Conservation (phyloP, 2,797 vertebrate genomes). For the Chaenodraco wilsoni region DNA sequence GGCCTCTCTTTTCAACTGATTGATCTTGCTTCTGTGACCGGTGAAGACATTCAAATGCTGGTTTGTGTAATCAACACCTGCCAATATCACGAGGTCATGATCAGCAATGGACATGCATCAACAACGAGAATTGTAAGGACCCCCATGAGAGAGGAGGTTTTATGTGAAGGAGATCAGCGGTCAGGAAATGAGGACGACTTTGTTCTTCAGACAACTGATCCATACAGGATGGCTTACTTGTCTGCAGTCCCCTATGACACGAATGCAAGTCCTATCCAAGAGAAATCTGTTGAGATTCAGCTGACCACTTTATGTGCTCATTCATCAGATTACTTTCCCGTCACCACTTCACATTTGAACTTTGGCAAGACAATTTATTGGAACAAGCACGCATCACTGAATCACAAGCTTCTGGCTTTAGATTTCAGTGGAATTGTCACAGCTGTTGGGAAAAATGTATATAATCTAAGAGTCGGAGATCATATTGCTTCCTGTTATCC, state of each 20-base stretch:
- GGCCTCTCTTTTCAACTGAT: constrained; percentile 81
- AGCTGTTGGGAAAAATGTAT: constrained; percentile 79
- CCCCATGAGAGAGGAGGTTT: constrained; percentile 37
- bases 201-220: constrained; percentile 83
- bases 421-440: constrained; percentile 87
- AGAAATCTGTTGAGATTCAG: constrained; percentile 81
- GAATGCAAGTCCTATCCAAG: constrained; percentile 29
- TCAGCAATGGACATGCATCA: constrained; percentile 80
- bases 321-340: constrained; percentile 89
- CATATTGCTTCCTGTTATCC: constrained; percentile 87
- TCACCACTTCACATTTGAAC: constrained; percentile 81
- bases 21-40: constrained; percentile 81
- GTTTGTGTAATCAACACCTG: constrained; percentile 78
- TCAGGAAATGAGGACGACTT: constrained; percentile 56
- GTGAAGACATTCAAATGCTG: constrained; percentile 81
- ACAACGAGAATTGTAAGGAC: constrained; percentile 77
- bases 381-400: constrained; percentile 78
- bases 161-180: constrained; percentile 22
- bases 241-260: constrained; percentile 70
- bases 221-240: constrained; percentile 76
- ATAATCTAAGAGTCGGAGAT: constrained; percentile 85
- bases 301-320: constrained; percentile 86
- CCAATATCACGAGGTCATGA: constrained; percentile 83
- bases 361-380: constrained; percentile 87
- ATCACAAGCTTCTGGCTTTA: constrained; percentile 84